Conservation (phyloP, 2,797 vertebrate genomes). For the Morelia viridis region DNA sequence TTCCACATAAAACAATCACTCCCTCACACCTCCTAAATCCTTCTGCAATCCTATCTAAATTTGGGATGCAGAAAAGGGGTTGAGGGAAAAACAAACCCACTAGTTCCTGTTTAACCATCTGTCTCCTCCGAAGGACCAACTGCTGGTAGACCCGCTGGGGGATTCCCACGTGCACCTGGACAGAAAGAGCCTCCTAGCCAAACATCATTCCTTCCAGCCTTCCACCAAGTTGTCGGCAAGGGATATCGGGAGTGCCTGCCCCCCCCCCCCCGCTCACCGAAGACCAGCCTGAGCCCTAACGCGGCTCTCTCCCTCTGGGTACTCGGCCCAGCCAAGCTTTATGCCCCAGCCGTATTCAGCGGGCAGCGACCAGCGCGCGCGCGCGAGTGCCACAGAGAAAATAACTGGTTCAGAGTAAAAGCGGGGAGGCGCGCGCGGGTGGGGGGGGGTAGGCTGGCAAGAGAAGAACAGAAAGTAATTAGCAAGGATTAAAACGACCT, state of each 20-base stretch:
- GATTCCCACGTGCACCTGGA: not conserved
- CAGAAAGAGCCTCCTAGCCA: not conserved
- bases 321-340: not conserved
- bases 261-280: not conserved
- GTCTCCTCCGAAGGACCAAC: not conserved
- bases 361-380: not conserved
- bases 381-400: not conserved
- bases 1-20: not conserved
- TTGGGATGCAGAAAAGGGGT: not conserved
- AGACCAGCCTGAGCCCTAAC: not conserved
- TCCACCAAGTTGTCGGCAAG: not conserved
- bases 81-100: not conserved
- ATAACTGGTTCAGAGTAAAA: constrained; percentile 4
- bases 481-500: not conserved
- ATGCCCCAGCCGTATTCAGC: not conserved
- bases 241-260: rapidly evolving
- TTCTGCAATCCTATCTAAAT: not conserved
- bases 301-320: not conserved
- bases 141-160: not conserved
- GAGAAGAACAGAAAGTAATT: not conserved
- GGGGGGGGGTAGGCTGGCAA: not conserved
- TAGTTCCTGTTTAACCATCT: too few species aligned
- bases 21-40: not conserved
- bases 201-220: not conserved
- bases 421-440: not conserved